These are phyloP conservation scores for Apogon hyalosoma DNA, from an alignment of 2,797 vertebrate species.

Conservation along the genomic window DNA sequence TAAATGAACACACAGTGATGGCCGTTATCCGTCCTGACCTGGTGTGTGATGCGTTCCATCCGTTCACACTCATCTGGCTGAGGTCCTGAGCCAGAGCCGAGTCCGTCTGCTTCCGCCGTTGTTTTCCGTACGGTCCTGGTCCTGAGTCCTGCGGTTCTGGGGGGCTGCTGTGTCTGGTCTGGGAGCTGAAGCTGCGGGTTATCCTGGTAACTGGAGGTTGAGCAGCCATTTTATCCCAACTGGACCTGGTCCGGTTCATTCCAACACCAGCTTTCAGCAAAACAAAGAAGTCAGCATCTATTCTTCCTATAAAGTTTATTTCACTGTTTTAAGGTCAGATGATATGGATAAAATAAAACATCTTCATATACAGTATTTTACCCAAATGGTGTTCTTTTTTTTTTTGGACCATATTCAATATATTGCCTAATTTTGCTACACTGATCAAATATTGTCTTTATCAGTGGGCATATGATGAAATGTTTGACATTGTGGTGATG, in stretches of 20 bases:
- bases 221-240: slow-evolving; percentile 60
- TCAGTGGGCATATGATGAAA: too few relatives aligned
- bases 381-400: too few relatives aligned
- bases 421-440: too few relatives aligned
- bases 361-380: too few relatives aligned
- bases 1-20: too few relatives aligned
- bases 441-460: too few relatives aligned
- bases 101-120: slow-evolving; percentile 66
- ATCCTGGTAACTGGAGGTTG: slow-evolving; percentile 64
- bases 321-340: not conserved
- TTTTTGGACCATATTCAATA: too few relatives aligned
- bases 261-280: slow-evolving; percentile 55
- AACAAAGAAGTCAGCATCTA: not conserved
- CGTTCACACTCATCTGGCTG: slow-evolving; percentile 81
- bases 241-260: slow-evolving; percentile 80
- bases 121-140: slow-evolving; percentile 52
- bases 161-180: slow-evolving; percentile 39
- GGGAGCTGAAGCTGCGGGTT: slow-evolving; percentile 76
- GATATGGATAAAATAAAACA: too few relatives aligned
- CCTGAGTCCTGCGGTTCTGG: slow-evolving; percentile 36
- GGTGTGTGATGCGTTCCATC: slow-evolving; percentile 44
- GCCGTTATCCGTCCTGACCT: slow-evolving; percentile 66
- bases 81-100: slow-evolving; percentile 78
- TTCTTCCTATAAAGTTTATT: too few relatives aligned
- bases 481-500: too few relatives aligned